Evolutionary conservation across 1,140 invertebrate genomes (phyloP), one percentile per base, ranked within the genome.

Genomic region (Penaeus japonicus): DNA sequence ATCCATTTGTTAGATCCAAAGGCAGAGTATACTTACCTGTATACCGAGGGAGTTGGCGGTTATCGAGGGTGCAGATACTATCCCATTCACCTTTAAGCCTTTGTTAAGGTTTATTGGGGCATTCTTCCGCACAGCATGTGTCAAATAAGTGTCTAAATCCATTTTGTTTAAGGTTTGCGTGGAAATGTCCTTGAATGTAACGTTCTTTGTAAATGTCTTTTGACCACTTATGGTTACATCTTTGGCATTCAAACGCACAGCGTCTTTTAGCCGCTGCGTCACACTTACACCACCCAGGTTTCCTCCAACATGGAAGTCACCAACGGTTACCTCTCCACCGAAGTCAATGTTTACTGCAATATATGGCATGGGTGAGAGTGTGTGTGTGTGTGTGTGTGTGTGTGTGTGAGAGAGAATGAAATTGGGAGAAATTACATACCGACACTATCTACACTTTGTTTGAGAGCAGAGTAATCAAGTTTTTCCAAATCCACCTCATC

Each of bases 401-500:
- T 12, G 47, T 17, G 7, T 39, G 32, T 39, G 20, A 18, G 17
- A 57, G 17, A 20, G 20, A 20, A 80, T 0, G 18, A 5, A 53
- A 80, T 47, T 20, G 3, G 54, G 22, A 80, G 39, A 4, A 12
- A 15, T 17, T 17, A 17, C 18, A 57, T 20, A 57, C 79, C 79
- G 18, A 55, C 32, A 7, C 54, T 70, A 53, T 55, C 35, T 20
- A 24, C 0, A 15, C 55, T 22, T 1, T 47, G 32, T 22, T 86
- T n/a, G 77, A 12, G 3, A 24, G 35, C 32, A 30, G 30, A 0
- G 12, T 3, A 20, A 35, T 75, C 35, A 62, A 57, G 47, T 17
- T 32, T 32, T 30, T 65, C 79, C 18, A 86, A 22, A 27, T 86
- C 85, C 53, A 86, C 47, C n/a, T 59, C 57, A 24, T 79, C 79